A percentile compares a stretch with the other conserved stretches of the same genome.
These are phyloP conservation scores for Chionoecetes opilio DNA, from an alignment of 1,140 invertebrate species.

Conservation along the genomic window DNA sequence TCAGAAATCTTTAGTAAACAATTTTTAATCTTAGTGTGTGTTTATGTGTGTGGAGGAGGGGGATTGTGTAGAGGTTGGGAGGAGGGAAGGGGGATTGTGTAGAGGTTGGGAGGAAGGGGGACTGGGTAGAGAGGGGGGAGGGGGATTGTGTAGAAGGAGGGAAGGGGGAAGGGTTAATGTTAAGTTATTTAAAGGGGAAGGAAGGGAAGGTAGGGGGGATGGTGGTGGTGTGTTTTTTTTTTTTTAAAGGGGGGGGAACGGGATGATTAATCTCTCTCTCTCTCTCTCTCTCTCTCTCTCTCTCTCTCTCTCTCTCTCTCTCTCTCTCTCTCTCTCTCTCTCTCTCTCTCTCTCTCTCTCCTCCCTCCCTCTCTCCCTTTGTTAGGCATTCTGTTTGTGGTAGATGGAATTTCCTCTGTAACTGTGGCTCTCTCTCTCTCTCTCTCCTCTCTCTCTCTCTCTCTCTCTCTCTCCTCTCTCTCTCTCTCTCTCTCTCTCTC, in stretches of 20 bases:
- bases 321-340: no score
- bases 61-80: neutral
- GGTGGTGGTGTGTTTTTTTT: no score
- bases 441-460: neutral
- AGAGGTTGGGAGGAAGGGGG: neutral
- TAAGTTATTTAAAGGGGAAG: no score
- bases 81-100: neutral
- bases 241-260: neutral
- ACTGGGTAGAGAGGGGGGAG: neutral
- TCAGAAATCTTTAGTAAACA: no score
- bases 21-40: no score
- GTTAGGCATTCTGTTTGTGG: no score
- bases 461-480: neutral
- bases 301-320: neutral
- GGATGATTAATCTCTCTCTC: neutral
- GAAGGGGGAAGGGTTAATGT: neutral
- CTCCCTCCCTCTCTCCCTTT: no score
- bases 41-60: no score
- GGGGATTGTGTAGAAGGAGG: neutral
- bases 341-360: no score
- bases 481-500: neutral
- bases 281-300: neutral
- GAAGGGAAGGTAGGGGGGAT: neutral
- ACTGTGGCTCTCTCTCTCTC: neutral
- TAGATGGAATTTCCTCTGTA: no score